These are phyloP conservation scores for Drosophila chauvacae DNA, from an alignment of 1,140 invertebrate genomes.

Conservation along the genomic window DNA sequence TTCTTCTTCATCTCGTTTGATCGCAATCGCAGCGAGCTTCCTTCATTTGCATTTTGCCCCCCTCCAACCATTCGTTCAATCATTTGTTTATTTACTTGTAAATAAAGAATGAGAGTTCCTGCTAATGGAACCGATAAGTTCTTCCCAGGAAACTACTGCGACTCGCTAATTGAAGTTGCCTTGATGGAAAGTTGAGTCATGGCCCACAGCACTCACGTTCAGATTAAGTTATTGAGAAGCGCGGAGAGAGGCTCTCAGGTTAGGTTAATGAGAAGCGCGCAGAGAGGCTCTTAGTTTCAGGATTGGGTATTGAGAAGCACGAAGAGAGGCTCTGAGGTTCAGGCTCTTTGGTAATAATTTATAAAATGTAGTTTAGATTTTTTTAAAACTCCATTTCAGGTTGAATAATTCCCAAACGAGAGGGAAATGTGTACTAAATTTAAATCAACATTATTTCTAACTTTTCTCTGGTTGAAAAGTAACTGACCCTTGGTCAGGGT, in stretches of 20 bases:
- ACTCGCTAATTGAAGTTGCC: slow-evolving; percentile 49
- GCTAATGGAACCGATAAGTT: slow-evolving; percentile 55
- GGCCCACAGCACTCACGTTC: background rate
- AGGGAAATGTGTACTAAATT: slow-evolving; percentile 39
- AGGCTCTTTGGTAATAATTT: background rate
- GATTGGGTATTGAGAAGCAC: background rate
- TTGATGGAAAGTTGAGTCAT: slow-evolving; percentile 35
- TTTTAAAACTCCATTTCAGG: background rate
- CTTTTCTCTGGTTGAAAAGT: slow-evolving; percentile 20
- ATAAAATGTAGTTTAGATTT: background rate
- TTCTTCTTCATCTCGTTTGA: slow-evolving; percentile 45
- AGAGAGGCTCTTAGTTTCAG: too few species aligned
- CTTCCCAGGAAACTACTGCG: slow-evolving; percentile 3
- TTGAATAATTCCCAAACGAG: background rate
- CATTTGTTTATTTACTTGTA: slow-evolving; percentile 66
- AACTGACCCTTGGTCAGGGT: slow-evolving; percentile 33
- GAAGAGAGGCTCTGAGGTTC: background rate
- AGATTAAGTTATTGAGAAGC: slow-evolving; percentile 1
- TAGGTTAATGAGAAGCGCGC: background rate
- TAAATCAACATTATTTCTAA: slow-evolving; percentile 53
- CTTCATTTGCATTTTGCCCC: slow-evolving; percentile 63
- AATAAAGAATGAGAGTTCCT: slow-evolving; percentile 31
- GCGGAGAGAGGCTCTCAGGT: background rate
- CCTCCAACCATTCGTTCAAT: slow-evolving; percentile 50
- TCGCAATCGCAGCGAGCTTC: slow-evolving; percentile 30